Conservation (phyloP, 2,888 invertebrate species). For the Oligia fasciuncula region DNA sequence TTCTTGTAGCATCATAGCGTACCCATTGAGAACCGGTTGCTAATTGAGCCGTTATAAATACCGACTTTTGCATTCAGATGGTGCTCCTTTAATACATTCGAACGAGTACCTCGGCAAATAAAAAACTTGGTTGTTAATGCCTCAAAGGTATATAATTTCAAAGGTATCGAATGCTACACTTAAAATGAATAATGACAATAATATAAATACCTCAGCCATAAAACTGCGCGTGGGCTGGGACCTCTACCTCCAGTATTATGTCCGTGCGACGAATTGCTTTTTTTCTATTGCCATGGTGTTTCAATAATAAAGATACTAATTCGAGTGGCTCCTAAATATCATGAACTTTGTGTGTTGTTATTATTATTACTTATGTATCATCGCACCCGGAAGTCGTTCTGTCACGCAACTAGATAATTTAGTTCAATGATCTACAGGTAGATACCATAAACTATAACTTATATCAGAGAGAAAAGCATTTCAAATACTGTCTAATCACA, state of each 20-base stretch:
- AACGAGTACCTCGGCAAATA: slow-evolving; percentile 59
- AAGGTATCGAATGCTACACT: slow-evolving; percentile 76
- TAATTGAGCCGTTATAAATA: slow-evolving; percentile 79
- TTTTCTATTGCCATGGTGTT: slow-evolving; percentile 61
- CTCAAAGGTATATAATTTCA: slow-evolving; percentile 74
- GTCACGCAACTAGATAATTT: slow-evolving; percentile 56
- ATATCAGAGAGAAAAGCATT: slow-evolving; percentile 22
- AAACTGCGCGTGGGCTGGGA: slow-evolving; percentile 71
- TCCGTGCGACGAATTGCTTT: slow-evolving; percentile 61
- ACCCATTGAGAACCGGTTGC: slow-evolving; percentile 69
- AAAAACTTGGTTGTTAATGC: slow-evolving; percentile 64
- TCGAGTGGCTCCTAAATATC: slow-evolving; percentile 42
- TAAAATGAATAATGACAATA: slow-evolving; percentile 78
- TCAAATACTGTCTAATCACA: slow-evolving; percentile 40
- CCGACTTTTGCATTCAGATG: slow-evolving; percentile 72
- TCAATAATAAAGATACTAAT: slow-evolving; percentile 61
- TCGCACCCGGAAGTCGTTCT: slow-evolving; percentile 29
- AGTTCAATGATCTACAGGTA: slow-evolving; percentile 35
- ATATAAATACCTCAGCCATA: slow-evolving; percentile 73
- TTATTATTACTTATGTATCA: slow-evolving; percentile 31
- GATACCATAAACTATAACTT: slow-evolving; percentile 19
- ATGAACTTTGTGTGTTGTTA: slow-evolving; percentile 42
- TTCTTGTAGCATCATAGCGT: slow-evolving; percentile 73
- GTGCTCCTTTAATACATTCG: slow-evolving; percentile 67
- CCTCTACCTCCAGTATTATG: slow-evolving; percentile 51